A percentile compares a stretch with the other conserved stretches of the same genome.
Evolutionary conservation across 2,797 vertebrate species (phyloP).

Genomic region (Oreochromis mossambicus): DNA sequence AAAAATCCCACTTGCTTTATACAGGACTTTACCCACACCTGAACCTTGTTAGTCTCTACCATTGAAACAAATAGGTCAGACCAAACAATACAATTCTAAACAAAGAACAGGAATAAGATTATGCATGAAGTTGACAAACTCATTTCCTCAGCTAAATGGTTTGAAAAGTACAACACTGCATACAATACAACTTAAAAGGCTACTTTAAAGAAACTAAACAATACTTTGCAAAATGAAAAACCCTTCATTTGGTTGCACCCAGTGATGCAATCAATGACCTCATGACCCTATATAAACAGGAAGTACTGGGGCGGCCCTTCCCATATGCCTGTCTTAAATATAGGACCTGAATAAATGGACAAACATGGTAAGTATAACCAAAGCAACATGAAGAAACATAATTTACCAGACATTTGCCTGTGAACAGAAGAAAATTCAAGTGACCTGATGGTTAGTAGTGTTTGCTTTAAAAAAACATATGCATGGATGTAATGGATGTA

Average conservation of each 20-base stretch:
- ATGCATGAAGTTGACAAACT: background rate
- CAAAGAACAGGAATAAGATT: background rate
- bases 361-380: background rate
- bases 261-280: rapidly evolving
- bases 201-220: background rate
- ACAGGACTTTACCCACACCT: background rate
- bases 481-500: background rate
- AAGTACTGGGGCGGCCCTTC: background rate
- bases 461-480: background rate
- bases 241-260: background rate
- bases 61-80: background rate
- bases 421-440: background rate
- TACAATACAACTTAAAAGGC: background rate
- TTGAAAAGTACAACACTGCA: background rate
- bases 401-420: background rate
- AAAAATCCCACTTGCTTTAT: background rate
- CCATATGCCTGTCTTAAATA: background rate
- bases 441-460: background rate
- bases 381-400: background rate
- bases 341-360: background rate
- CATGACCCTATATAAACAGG: background rate
- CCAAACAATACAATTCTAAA: background rate
- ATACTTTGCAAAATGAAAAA: background rate
- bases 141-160: background rate
- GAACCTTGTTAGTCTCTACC: background rate